Base-by-base conservation (phyloP, 2,888 invertebrate species). In the Epirrhoe alternata region DNA sequence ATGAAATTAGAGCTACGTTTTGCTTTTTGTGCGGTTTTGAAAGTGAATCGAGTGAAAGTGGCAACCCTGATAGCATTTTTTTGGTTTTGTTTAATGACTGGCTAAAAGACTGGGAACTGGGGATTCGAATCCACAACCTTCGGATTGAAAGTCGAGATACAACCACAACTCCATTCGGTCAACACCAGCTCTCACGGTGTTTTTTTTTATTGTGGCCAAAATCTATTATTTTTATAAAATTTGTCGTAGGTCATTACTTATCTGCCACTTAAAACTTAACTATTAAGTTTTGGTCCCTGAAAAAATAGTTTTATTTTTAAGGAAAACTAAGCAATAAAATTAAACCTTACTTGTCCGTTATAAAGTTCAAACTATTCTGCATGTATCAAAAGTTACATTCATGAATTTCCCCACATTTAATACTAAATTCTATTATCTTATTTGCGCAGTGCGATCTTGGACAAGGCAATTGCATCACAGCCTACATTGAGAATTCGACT, bases 401-500 rank as follows among this genome's bases (percentile, higher is more conserved):
- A 63, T 67, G 64, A 69, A 64, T 63, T 63, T 66, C 49, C 31
- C 61, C 61, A 63, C 71, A 45, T 69, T 67, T 72, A n/a, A 73
- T 69, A 63, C 70, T 38, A 71, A 74, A 74, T 71, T 72, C 77
- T 77, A 79, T 80, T 82, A 82, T 84, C 82, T 79, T 82, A 83
- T 79, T 83, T 80, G 76, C 73, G 64, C 77, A 80, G 78, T 72
- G 71, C 74, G 68, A 69, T 69, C 63, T 69, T 47, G 64, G 55
- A 59, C 64, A 38, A 31, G 59, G 30, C 60, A 56, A 57, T 58
- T 66, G 66, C 70, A 74, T 71, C 75, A 70, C 72, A 75, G 68
- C 63, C 66, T 65, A 59, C 71, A 69, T 49, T 42, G 35, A 17
- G 52, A 68, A 54, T 24, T 49, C 58, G 56, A 62, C 59, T 56